Percentiles rank a stretch among this genome's conserved stretches.
Conservation (phyloP, 2,113 vertebrate species). For the Aegypius monachus region DNA sequence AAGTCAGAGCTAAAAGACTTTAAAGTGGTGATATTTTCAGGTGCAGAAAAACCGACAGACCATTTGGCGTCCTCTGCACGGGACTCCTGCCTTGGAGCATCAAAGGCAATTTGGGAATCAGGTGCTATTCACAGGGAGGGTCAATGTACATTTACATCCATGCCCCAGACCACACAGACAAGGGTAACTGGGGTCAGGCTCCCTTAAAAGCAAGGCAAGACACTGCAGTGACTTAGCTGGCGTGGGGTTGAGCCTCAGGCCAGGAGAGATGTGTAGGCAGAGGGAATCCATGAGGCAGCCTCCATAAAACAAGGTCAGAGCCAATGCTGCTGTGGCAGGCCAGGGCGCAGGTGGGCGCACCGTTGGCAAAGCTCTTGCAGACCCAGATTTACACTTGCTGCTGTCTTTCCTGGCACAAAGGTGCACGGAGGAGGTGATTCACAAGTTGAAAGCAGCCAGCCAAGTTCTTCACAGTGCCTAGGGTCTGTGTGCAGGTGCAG, state of each 20-base stretch:
- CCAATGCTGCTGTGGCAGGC: background rate
- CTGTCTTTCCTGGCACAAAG: background rate
- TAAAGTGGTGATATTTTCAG: background rate
- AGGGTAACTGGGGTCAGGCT: background rate
- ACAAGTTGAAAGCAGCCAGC: background rate
- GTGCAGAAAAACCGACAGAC: background rate
- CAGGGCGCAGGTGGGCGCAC: background rate
- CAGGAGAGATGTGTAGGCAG: background rate
- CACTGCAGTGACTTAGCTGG: background rate
- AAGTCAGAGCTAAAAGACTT: background rate
- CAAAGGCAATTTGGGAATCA: background rate
- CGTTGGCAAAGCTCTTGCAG: background rate
- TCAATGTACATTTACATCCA: background rate
- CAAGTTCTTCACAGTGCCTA: rapidly evolving
- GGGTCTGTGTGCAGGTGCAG: background rate
- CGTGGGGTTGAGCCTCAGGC: background rate
- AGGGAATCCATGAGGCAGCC: background rate
- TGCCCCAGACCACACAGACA: background rate
- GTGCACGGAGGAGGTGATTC: background rate
- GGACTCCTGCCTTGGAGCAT: background rate
- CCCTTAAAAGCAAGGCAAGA: background rate
- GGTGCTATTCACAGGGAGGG: background rate
- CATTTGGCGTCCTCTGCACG: background rate
- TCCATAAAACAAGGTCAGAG: background rate
- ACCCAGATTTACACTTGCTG: background rate